Conservation (phyloP, 2,888 invertebrate genomes). For the Elgonia sp. region DNA sequence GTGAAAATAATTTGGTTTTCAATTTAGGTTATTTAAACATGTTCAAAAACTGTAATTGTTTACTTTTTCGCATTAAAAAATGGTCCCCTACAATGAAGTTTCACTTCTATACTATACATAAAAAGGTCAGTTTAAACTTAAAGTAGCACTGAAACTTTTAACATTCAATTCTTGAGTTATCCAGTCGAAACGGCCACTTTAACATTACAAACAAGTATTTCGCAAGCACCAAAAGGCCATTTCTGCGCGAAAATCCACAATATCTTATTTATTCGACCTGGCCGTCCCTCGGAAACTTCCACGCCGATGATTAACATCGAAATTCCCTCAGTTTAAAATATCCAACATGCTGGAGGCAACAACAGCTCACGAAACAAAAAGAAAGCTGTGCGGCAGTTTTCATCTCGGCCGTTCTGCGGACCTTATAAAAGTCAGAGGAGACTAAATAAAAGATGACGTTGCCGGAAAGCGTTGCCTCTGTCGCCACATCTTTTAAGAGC, state of each 20-base stretch:
- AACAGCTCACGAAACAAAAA: conserved; percentile 33
- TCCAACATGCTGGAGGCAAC: conserved; percentile 16
- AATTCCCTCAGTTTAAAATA: conserved; percentile 45
- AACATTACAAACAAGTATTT: background rate
- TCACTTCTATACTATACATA: too few relatives aligned
- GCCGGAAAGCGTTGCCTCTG: conserved; percentile 77
- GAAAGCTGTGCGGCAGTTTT: conserved; percentile 66
- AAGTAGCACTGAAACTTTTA: too few relatives aligned
- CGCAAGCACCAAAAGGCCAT: conserved; percentile 1
- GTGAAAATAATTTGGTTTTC: too few relatives aligned
- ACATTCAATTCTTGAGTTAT: too few relatives aligned
- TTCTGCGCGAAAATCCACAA: background rate
- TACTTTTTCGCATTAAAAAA: too few relatives aligned
- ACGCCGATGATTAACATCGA: conserved; percentile 52
- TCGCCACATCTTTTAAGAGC: conserved; percentile 83
- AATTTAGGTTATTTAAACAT: too few relatives aligned
- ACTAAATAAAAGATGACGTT: conserved; percentile 84
- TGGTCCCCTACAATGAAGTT: too few relatives aligned
- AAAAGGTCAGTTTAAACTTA: too few relatives aligned
- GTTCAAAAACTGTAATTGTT: too few relatives aligned
- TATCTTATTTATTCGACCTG: conserved; percentile 27
- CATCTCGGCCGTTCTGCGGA: conserved; percentile 71
- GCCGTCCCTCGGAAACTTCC: conserved; percentile 19
- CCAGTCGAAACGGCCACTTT: too few relatives aligned
- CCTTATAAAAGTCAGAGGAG: conserved; percentile 82